phyloP scores from a whole-genome alignment of 2,113 vertebrate species.

The Chaenocephalus aceratus region DNA sequence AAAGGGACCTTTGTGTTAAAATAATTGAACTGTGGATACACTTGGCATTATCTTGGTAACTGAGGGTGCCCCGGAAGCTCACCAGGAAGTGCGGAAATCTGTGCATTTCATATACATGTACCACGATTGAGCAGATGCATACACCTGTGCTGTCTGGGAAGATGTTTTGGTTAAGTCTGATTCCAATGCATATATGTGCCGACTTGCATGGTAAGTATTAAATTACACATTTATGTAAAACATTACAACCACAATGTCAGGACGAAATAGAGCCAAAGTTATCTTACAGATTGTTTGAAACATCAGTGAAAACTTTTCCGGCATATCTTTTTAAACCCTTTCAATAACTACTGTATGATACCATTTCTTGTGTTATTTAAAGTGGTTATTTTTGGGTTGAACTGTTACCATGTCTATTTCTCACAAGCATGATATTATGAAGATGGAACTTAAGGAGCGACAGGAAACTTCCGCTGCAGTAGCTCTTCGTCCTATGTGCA shows the following conservation, averaged over 20 bases:
- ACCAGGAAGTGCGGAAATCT: too few species aligned
- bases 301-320: not conserved
- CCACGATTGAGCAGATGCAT: not conserved
- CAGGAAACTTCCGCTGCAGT: not conserved
- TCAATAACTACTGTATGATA: slow-evolving; percentile 16
- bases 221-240: not conserved
- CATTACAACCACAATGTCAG: not conserved
- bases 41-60: not conserved
- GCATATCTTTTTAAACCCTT: slow-evolving; percentile 7
- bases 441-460: not conserved
- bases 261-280: not conserved
- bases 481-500: not conserved
- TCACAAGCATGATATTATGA: slow-evolving; percentile 3
- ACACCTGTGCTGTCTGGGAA: not conserved
- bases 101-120: not conserved
- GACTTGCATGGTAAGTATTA: not conserved
- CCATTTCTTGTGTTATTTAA: not conserved
- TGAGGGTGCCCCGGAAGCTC: not conserved
- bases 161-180: not conserved
- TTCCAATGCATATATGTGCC: not conserved
- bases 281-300: slow-evolving; percentile 12
- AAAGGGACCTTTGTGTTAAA: not conserved
- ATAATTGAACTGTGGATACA: not conserved
- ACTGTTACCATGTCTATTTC: not conserved
- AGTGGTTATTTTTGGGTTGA: slow-evolving; percentile 4